phyloP scores from a whole-genome alignment of 1,140 invertebrate species.

The Thaumetopoea pityocampa region DNA sequence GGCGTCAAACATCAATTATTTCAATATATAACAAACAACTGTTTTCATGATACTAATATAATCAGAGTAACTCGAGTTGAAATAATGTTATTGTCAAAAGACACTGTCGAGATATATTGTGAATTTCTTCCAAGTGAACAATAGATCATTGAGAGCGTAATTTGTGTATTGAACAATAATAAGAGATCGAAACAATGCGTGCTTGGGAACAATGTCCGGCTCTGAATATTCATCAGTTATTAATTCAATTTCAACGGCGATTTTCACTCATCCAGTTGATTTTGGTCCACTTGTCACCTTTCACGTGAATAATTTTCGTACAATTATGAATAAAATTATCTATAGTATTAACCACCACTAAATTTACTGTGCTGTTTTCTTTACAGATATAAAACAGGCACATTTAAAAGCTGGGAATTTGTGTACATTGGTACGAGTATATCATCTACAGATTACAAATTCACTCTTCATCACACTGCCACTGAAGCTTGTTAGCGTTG shows the following conservation, averaged over 20 bases:
- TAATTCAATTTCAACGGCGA: constrained; percentile 60
- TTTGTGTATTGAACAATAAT: constrained; percentile 34
- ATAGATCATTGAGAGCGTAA: constrained; percentile 4
- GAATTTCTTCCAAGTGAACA: not conserved
- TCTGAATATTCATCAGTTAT: constrained; percentile 63
- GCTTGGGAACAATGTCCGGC: constrained; percentile 44
- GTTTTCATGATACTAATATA: no score
- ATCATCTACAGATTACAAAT: no score
- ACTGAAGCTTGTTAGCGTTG: no score
- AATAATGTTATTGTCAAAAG: constrained; percentile 2
- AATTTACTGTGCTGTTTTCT: constrained; percentile 6
- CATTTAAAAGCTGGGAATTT: no score
- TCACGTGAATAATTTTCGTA: constrained; percentile 41
- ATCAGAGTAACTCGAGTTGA: constrained; percentile 8
- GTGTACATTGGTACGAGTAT: no score
- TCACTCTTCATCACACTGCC: no score
- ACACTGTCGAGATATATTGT: constrained; percentile 4
- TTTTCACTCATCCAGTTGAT: constrained; percentile 48
- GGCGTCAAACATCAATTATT: no score
- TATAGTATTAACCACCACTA: constrained; percentile 4
- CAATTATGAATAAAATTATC: constrained; percentile 29
- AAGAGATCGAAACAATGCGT: constrained; percentile 42
- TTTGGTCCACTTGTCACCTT: constrained; percentile 64
- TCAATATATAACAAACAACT: no score
- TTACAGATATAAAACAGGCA: no score